Base-by-base conservation (phyloP, 1,140 invertebrate genomes). In the Solenopsis fugax region DNA sequence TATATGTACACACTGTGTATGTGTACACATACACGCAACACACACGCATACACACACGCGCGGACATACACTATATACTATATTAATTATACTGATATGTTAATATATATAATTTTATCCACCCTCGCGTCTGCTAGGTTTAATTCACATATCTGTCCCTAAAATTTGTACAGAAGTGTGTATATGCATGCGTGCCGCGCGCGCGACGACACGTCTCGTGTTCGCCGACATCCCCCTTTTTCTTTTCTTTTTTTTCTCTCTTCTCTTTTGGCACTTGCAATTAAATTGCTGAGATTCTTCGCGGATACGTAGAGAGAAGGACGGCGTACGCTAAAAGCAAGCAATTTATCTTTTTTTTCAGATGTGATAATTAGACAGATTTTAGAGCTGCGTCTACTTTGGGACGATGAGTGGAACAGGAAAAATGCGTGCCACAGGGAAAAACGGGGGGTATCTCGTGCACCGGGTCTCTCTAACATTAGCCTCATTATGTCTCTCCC, bases 231-330 rank as follows among this genome's bases (percentile, higher is more conserved):
- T 56, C 12, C 24, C 29, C 1, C 1, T 18, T 62, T 37, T 41
- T 24, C 45, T 12, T 62, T 64, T 5, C 21, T 52, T 12, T 62
- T 64, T 5, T 41, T 52, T 6, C 52, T 45, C 24, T 7, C 45
- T 56, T n/a, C 56, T 2, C 0, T 77, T 81, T 81, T 81, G 78
- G 78, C 78, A 81, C 78, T 81, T 81, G 78, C 78, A 56, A 71
- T 71, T 81, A 45, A 81, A 71, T 81, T 67, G 78, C 78, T 81
- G 65, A 81, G 50, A 71, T 81, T 45, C 78, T 56, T 81, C 21
- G 24, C 45, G 58, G 45, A 62, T 21, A 65, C 76, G n/a, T 54
- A 69, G 77, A 69, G 62, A 81, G 64, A 81, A 69, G 37, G 64
- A 56, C 48, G 62, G 48, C 62, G 64, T 81, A 67, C 50, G 78